Evolutionary conservation across 2,888 invertebrate genomes (phyloP).

Genomic region (Hololepta plana): DNA sequence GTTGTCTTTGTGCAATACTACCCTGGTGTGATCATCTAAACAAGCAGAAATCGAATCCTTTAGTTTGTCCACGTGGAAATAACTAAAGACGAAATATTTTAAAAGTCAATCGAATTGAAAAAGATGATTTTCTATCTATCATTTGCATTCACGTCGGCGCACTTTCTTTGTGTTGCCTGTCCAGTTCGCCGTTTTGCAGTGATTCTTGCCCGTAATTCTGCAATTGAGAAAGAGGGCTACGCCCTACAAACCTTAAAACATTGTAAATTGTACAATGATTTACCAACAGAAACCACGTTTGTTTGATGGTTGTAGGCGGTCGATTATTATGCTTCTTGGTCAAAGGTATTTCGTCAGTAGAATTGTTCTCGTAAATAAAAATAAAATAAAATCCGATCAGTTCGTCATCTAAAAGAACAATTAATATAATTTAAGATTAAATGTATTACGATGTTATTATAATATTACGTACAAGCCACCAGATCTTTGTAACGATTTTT

Average conservation of each 20-base stretch:
- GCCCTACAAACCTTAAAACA: too few relatives aligned
- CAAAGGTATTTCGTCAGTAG: background rate
- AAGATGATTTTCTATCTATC: background rate
- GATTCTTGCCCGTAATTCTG: background rate
- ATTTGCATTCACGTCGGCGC: too few relatives aligned
- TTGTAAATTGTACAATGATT: too few relatives aligned
- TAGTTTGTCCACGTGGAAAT: conserved; percentile 24
- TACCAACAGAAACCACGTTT: too few relatives aligned
- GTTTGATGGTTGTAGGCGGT: too few relatives aligned
- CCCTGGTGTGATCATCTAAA: conserved; percentile 31
- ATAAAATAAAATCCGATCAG: background rate
- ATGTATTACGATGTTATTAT: too few relatives aligned
- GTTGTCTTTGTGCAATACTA: conserved; percentile 20
- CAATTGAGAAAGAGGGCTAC: background rate
- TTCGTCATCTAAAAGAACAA: too few relatives aligned
- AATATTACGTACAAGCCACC: too few relatives aligned
- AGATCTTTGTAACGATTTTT: too few relatives aligned
- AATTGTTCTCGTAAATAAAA: background rate
- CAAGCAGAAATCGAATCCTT: too few relatives aligned
- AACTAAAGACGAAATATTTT: conserved; percentile 14
- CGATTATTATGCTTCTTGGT: background rate
- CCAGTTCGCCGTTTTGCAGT: background rate
- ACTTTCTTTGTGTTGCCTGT: background rate
- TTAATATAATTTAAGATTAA: too few relatives aligned
- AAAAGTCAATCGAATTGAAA: background rate